Conservation (phyloP, 2,888 invertebrate genomes). For the Digitonthophagus gazella region DNA sequence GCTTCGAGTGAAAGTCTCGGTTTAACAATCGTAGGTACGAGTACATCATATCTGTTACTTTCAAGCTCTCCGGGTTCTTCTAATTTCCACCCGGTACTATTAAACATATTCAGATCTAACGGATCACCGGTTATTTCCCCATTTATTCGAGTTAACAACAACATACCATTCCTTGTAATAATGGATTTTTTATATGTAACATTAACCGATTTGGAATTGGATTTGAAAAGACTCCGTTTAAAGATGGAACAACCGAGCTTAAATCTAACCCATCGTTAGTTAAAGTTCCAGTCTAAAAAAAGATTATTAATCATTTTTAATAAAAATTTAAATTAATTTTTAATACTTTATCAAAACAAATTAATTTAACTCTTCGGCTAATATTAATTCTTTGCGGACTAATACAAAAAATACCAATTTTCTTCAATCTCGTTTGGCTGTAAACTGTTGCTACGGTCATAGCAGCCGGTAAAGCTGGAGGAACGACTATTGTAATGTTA, state of each 20-base stretch:
- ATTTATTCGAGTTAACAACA: constrained; percentile 84
- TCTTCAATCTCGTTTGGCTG: constrained; percentile 69
- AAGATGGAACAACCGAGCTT: constrained; percentile 70
- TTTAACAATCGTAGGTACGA: constrained; percentile 72
- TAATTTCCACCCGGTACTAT: constrained; percentile 63
- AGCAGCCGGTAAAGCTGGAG: constrained; percentile 87
- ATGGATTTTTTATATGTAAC: constrained; percentile 51
- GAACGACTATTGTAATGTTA: constrained; percentile 89
- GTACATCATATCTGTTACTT: constrained; percentile 69
- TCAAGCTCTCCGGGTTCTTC: constrained; percentile 68
- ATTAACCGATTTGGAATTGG: constrained; percentile 56
- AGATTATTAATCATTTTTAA: background rate
- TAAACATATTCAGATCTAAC: constrained; percentile 86
- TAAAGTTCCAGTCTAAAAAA: constrained; percentile 83
- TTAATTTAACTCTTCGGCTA: constrained; percentile 74
- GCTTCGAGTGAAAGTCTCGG: constrained; percentile 46
- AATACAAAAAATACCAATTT: constrained; percentile 71
- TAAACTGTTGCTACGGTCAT: constrained; percentile 81
- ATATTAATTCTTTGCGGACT: constrained; percentile 77
- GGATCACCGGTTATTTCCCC: constrained; percentile 82
- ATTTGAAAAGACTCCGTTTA: constrained; percentile 55
- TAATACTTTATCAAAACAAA: constrained; percentile 85
- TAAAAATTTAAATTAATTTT: background rate
- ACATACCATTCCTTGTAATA: constrained; percentile 73
- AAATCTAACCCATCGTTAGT: constrained; percentile 87